Conservation (phyloP, 2,113 vertebrate genomes). For the Zosterops japonicus region DNA sequence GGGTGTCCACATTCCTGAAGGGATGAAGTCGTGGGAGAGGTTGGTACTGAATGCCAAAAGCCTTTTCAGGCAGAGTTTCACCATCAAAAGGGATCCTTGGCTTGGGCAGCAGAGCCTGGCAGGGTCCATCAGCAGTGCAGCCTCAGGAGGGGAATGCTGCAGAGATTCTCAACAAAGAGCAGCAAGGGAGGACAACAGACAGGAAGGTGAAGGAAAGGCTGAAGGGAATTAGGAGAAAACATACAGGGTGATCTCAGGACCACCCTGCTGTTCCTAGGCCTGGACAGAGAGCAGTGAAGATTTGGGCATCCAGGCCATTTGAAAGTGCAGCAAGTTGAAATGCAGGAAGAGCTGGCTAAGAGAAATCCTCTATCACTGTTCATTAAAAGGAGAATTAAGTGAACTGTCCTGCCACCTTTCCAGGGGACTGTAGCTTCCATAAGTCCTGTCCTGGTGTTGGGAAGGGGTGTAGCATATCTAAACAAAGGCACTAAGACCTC, state of each 20-base stretch:
- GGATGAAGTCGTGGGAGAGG: neutral
- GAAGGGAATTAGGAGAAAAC: neutral
- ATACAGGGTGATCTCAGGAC: neutral
- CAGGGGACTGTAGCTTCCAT: neutral
- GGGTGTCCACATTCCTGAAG: neutral
- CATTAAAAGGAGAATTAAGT: neutral
- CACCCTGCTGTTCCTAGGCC: neutral
- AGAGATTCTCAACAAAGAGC: neutral
- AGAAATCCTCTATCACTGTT: neutral
- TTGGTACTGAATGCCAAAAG: neutral
- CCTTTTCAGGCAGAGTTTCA: neutral
- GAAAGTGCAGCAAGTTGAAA: neutral
- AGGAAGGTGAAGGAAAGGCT: neutral
- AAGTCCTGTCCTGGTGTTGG: neutral
- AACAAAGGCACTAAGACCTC: neutral
- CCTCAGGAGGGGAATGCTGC: rapidly evolving
- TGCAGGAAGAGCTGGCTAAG: neutral
- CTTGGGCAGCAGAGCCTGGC: neutral
- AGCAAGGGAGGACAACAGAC: neutral
- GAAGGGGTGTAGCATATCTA: neutral
- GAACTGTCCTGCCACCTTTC: neutral
- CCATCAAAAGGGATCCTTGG: neutral
- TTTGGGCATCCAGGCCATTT: neutral
- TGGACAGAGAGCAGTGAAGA: neutral
- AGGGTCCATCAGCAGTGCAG: neutral